These are phyloP conservation scores for Pocota personata DNA, from an alignment of 2,888 invertebrate species.

Conservation along the genomic window DNA sequence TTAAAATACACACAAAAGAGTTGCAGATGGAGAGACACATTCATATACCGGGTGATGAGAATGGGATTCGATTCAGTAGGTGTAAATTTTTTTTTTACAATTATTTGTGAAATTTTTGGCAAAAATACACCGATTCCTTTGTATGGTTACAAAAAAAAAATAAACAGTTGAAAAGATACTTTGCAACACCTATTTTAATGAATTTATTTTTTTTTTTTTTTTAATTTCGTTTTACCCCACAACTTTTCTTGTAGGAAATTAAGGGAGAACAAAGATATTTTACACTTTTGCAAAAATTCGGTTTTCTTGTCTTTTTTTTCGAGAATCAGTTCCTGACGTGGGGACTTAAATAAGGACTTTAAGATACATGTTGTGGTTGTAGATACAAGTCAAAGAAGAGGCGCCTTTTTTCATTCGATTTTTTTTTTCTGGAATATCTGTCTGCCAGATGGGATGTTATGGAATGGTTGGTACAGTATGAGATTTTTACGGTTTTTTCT, in stretches of 20 bases:
- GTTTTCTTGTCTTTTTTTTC: slow-evolving; percentile 10
- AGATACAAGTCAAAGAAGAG: slow-evolving; percentile 63
- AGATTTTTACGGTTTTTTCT: slow-evolving; percentile 56
- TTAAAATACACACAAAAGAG: slow-evolving; percentile 53
- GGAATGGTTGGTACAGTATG: slow-evolving; percentile 25
- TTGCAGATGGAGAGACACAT: slow-evolving; percentile 28
- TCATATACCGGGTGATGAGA: slow-evolving; percentile 15
- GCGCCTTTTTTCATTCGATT: slow-evolving; percentile 20
- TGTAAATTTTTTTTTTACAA: slow-evolving; percentile 61
- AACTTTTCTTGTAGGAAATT: slow-evolving; percentile 23
- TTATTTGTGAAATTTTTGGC: slow-evolving; percentile 73
- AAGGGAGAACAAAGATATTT: slow-evolving; percentile 60
- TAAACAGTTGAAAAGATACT: slow-evolving; percentile 18
- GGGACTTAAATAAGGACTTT: slow-evolving; percentile 58
- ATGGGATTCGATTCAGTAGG: slow-evolving; percentile 60
- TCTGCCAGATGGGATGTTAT: slow-evolving; percentile 64
- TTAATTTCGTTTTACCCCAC: slow-evolving; percentile 4
- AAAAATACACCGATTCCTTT: slow-evolving; percentile 72
- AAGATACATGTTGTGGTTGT: slow-evolving; percentile 64
- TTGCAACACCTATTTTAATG: slow-evolving; percentile 73
- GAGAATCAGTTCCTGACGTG: slow-evolving; percentile 21
- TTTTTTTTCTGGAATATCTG: slow-evolving; percentile 49
- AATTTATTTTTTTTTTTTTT: slow-evolving; percentile 55
- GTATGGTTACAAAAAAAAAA: slow-evolving; percentile 37
- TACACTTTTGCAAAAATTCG: slow-evolving; percentile 26